Percentiles rank a stretch among this genome's conserved stretches.
Conservation (phyloP, 2,113 vertebrate species). For the Scomber scombrus region DNA sequence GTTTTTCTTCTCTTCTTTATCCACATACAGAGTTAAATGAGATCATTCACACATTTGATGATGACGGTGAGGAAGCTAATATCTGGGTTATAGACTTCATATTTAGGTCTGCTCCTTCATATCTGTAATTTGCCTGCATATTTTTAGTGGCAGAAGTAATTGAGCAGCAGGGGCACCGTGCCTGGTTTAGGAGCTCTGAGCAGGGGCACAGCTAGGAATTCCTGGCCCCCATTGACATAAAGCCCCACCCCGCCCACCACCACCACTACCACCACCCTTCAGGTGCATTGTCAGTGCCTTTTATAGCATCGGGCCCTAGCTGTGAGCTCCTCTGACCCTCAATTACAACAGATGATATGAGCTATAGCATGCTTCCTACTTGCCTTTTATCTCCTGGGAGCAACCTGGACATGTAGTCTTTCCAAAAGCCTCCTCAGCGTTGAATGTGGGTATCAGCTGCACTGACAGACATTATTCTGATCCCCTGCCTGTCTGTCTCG, state of each 20-base stretch:
- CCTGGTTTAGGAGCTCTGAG: constrained; percentile 8
- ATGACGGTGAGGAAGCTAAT: constrained; percentile 1
- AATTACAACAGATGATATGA: constrained; percentile 48
- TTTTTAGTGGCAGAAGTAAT: constrained; percentile 55
- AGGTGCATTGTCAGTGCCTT: constrained; percentile 32
- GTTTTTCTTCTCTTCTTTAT: constrained; percentile 20
- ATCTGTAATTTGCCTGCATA: constrained; percentile 54
- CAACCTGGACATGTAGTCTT: constrained; percentile 44
- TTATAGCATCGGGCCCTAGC: constrained; percentile 7
- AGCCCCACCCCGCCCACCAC: neutral
- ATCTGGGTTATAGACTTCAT: constrained; percentile 57
- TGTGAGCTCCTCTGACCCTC: constrained; percentile 49
- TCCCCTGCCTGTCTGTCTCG: constrained; percentile 43
- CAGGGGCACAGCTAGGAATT: constrained; percentile 13
- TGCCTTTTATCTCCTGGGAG: constrained; percentile 52
- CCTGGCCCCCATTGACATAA: neutral
- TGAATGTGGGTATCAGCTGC: constrained; percentile 55
- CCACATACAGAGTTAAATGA: constrained; percentile 8
- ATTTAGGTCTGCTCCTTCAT: constrained; percentile 45
- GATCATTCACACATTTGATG: constrained; percentile 10
- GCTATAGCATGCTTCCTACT: constrained; percentile 44
- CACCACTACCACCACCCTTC: constrained; percentile 3
- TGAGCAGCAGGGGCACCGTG: constrained; percentile 36
- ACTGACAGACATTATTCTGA: constrained; percentile 54
- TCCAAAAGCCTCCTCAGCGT: constrained; percentile 46